Conservation (phyloP, 2,797 vertebrate species). For the Poecilia gillii region DNA sequence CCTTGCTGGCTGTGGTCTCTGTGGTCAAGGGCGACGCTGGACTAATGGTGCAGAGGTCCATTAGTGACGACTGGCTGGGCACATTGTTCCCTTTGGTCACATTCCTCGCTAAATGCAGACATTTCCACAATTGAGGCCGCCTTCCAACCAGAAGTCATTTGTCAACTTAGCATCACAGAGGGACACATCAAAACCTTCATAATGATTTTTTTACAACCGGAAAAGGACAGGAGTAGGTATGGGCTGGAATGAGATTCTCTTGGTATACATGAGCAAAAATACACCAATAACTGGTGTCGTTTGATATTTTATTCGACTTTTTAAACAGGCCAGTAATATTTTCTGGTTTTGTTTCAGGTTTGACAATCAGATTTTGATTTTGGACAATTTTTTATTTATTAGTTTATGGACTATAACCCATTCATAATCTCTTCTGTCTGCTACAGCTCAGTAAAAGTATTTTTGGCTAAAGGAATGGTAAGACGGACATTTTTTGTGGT, state of each 20-base stretch:
- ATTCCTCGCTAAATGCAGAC: slow-evolving; percentile 78
- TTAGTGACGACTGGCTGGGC: slow-evolving; percentile 78
- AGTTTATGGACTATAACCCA: not conserved
- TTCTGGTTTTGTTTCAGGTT: not conserved
- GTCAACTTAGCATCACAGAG: slow-evolving; percentile 52
- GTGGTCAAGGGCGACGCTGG: slow-evolving; percentile 72
- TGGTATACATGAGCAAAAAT: not conserved
- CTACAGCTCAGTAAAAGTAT: not conserved
- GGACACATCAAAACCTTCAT: slow-evolving; percentile 45
- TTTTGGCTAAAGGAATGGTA: not conserved
- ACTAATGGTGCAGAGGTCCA: slow-evolving; percentile 75
- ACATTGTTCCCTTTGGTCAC: slow-evolving; percentile 78
- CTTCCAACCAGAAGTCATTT: slow-evolving; percentile 67
- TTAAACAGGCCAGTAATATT: not conserved
- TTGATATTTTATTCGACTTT: not conserved
- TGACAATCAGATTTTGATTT: not conserved
- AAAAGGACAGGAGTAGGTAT: slow-evolving; percentile 7
- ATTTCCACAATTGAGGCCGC: slow-evolving; percentile 65
- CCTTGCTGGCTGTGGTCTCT: slow-evolving; percentile 59
- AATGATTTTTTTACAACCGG: slow-evolving; percentile 28
- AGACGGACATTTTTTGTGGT: not conserved
- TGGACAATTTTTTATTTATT: not conserved
- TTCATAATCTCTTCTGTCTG: not conserved
- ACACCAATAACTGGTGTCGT: not conserved
- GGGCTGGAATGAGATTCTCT: not conserved